phyloP scores from a whole-genome alignment of 2,113 vertebrate species.

The Regulus satrapa region DNA sequence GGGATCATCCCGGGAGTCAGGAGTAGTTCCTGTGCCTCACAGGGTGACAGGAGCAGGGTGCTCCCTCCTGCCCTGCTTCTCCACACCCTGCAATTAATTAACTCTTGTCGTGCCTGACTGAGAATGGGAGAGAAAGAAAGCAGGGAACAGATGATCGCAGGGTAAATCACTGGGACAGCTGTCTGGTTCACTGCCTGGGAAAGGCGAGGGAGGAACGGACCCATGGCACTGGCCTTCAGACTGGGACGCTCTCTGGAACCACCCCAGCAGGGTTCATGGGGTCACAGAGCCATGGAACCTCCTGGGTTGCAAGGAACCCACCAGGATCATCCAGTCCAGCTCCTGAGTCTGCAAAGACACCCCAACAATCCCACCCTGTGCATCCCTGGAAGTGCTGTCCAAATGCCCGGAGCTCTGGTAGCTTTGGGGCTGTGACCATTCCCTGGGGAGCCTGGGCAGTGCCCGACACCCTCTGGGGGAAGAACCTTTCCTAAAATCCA shows the following conservation, averaged over 20 bases:
- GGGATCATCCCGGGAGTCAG: not conserved
- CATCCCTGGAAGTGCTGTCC: fast-evolving
- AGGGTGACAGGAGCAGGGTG: not conserved
- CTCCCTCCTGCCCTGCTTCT: not conserved
- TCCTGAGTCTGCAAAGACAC: not conserved
- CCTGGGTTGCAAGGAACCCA: not conserved
- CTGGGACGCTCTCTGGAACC: not conserved
- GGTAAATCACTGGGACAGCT: not conserved
- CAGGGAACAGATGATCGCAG: not conserved
- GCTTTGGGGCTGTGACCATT: fast-evolving
- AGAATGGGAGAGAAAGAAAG: not conserved
- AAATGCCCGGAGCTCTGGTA: not conserved
- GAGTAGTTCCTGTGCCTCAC: not conserved
- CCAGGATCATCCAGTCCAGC: not conserved
- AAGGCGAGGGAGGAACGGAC: not conserved
- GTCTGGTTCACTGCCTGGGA: conserved; percentile 16
- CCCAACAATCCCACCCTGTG: not conserved
- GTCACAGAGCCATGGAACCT: not conserved
- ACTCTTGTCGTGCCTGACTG: not conserved
- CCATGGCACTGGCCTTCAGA: fast-evolving
- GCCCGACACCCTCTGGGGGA: not conserved
- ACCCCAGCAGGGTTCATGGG: not conserved
- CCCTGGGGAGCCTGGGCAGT: not conserved
- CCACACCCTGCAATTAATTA: not conserved
- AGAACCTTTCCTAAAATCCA: not conserved